A percentile compares a stretch with the other conserved stretches of the same genome.
These are phyloP conservation scores for Scomber scombrus DNA, from an alignment of 2,113 vertebrate genomes.

Conservation along the genomic window DNA sequence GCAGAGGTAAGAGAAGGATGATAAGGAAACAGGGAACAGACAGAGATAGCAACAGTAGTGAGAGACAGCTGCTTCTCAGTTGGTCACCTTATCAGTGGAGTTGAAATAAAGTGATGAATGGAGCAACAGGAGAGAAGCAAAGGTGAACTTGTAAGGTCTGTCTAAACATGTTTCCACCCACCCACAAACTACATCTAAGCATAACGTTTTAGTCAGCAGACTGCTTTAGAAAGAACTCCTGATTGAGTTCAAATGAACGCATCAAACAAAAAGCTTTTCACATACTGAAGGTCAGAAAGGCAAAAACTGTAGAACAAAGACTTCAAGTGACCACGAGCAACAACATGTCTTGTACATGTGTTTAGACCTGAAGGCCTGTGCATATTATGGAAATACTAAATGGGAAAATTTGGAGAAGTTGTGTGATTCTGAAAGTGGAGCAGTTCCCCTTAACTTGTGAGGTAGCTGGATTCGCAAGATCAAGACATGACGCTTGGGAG, in stretches of 20 bases:
- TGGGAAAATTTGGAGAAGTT: not conserved
- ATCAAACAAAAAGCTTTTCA: constrained; percentile 3
- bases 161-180: constrained; percentile 25
- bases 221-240: not conserved
- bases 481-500: too few relatives aligned
- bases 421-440: constrained; percentile 46
- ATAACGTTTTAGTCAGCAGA: not conserved
- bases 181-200: not conserved
- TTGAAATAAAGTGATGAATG: constrained; percentile 12
- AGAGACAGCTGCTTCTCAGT: not conserved
- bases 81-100: not conserved
- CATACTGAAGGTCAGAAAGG: not conserved
- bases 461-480: too few relatives aligned
- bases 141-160: not conserved
- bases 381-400: constrained; percentile 1
- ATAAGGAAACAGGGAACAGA: not conserved
- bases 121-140: not conserved
- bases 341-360: not conserved
- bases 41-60: not conserved
- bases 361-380: not conserved
- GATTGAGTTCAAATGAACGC: not conserved
- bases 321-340: not conserved
- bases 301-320: not conserved
- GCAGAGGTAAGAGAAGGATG: not conserved
- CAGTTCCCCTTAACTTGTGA: too few relatives aligned